Conservation (phyloP, 2,797 vertebrate genomes). For the Graptemys geographica region DNA sequence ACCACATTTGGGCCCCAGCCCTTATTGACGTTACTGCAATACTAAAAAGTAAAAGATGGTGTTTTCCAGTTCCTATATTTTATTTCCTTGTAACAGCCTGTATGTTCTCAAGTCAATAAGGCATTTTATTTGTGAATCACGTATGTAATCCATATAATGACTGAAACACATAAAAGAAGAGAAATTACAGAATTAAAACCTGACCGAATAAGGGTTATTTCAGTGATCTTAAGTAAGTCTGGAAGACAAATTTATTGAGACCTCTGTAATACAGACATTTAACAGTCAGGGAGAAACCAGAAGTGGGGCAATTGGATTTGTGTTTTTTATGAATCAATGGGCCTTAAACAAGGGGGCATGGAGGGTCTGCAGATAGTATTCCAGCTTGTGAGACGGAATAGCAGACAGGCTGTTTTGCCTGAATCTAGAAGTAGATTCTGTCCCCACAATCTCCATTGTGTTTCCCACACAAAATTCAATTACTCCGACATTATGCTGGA, state of each 20-base stretch:
- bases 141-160: not conserved
- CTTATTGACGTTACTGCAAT: not conserved
- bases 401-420: slow-evolving; percentile 10
- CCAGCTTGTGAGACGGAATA: slow-evolving; percentile 41
- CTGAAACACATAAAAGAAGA: slow-evolving; percentile 29
- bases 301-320: slow-evolving; percentile 31
- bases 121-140: slow-evolving; percentile 16
- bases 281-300: not conserved
- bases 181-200: not conserved
- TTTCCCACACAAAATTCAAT: not conserved
- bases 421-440: not conserved
- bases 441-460: not conserved
- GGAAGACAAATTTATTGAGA: not conserved
- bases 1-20: not conserved
- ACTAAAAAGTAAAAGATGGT: not conserved
- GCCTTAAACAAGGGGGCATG: not conserved
- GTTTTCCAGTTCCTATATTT: not conserved
- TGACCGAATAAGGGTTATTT: not conserved
- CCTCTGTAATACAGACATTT: not conserved
- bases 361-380: slow-evolving; percentile 37
- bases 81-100: not conserved
- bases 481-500: not conserved
- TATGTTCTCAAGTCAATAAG: not conserved
- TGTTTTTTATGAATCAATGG: not conserved
- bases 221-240: not conserved